Evolutionary conservation across 2,888 invertebrate species (phyloP).

Genomic region (Drosophila monieri): DNA sequence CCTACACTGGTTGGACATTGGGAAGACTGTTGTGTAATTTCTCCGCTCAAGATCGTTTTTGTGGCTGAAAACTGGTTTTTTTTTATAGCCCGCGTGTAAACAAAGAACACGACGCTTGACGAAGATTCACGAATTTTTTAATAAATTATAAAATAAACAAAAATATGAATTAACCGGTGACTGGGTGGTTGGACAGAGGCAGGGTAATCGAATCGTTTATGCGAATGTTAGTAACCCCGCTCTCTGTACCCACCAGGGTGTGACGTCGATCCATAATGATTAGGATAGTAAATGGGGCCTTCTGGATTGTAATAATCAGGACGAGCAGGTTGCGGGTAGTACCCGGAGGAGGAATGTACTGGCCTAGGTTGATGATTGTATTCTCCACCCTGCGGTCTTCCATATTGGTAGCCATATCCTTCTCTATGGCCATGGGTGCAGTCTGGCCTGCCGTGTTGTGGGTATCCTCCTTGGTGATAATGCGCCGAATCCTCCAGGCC

Average conservation of each 20-base stretch:
- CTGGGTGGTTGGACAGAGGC: conserved; percentile 1
- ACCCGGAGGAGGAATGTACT: background rate
- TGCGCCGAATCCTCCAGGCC: background rate
- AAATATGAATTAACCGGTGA: conserved; percentile 6
- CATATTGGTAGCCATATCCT: background rate
- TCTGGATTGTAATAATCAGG: conserved; percentile 2
- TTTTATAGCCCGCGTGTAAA: conserved; percentile 8
- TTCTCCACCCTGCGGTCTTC: background rate
- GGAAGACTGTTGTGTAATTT: conserved; percentile 18
- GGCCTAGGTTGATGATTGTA: background rate
- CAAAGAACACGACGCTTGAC: conserved; percentile 7
- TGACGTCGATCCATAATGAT: background rate
- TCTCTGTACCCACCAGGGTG: conserved; percentile 44
- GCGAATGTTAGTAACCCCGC: conserved; percentile 50
- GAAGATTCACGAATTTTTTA: conserved; percentile 20
- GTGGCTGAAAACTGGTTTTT: conserved; percentile 52
- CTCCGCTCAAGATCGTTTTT: conserved; percentile 4
- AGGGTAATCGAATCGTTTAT: background rate
- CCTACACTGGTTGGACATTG: conserved; percentile 5
- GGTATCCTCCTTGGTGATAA: background rate
- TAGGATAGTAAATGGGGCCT: conserved; percentile 23
- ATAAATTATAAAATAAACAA: conserved; percentile 35
- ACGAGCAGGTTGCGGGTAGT: background rate
- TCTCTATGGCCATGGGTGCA: background rate
- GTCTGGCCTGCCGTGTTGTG: background rate